phyloP scores from a whole-genome alignment of 2,113 vertebrate species.

The Mustelus asterias region DNA sequence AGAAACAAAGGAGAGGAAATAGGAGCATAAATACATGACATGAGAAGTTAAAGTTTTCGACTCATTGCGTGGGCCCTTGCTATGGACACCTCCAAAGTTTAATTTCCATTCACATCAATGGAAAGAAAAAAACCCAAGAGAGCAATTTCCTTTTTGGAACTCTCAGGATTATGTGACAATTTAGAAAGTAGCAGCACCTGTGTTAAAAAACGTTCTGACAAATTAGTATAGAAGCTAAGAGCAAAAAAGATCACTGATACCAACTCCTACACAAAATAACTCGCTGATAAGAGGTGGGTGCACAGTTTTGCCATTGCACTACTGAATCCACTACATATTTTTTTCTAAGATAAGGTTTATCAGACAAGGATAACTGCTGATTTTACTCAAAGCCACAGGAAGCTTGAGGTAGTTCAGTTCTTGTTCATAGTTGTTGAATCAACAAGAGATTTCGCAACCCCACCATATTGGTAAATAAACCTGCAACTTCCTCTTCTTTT shows the following conservation, averaged over 20 bases:
- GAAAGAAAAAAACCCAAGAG: neutral
- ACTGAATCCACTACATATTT: neutral
- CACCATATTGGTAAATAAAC: neutral
- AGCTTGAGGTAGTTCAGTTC: constrained; percentile 5
- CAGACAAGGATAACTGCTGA: neutral
- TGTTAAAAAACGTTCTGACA: neutral
- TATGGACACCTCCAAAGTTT: neutral
- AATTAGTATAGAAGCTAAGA: neutral
- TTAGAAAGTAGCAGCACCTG: neutral
- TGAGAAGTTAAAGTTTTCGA: neutral
- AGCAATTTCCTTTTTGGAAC: neutral
- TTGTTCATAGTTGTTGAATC: neutral
- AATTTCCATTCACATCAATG: neutral
- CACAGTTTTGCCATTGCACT: neutral
- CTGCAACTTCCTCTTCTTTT: neutral
- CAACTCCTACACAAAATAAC: neutral
- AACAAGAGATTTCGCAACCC: neutral
- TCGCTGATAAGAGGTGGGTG: neutral
- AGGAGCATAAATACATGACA: neutral
- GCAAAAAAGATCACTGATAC: neutral
- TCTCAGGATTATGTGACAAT: neutral
- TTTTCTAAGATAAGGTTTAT: constrained; percentile 5
- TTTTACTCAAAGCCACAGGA: constrained; percentile 26
- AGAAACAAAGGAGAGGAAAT: neutral
- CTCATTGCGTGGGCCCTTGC: no score